Base-by-base conservation (phyloP, 2,113 vertebrate species). In the Syngnathoides biaculeatus region DNA sequence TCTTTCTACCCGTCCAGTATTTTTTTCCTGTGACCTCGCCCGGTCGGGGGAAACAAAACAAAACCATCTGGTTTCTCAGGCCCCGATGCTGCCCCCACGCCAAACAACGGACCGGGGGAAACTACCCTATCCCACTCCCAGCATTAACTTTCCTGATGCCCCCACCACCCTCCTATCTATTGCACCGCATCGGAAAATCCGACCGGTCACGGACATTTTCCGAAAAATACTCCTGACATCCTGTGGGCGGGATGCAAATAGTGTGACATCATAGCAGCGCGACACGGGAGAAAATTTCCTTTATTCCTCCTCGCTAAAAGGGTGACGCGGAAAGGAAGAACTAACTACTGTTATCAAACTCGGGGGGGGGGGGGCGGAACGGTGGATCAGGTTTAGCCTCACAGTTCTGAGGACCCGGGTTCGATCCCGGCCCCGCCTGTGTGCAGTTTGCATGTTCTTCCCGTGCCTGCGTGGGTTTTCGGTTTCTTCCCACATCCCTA, bases 31-130 rank as follows among this genome's bases (percentile, higher is more conserved):
- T 88, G 88, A 92, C 86, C 82, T 89, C 69, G 74, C 84, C 85
- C 86, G 81, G 74, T 89, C 75, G 24, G 83, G 83, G 81, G 78
- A 89, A 88, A 66, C 86, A 86, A 90, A 91, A 88, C 90, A 90
- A 89, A 93, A 86, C 90, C 92, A 93, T 93, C 92, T 93, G 92
- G 89, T 91, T 93, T 93, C 92, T 93, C 90, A 93, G 90, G 91
- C 90, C 92, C 92, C 77, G n/a, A 15, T 30, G 15, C 59, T 89
- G 88, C 90, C 90, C 89, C 86, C 68, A 45, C 68, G 50, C 84
- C 76, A 69, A 90, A 88, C 83, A 86, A 73, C 84, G 83, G 76
- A 83, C 57, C 71, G 79, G 85, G 81, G 81, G 85, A 86, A 86
- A 82, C 82, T 84, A 86, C 85, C 84, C 77, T 45, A 79, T 80